phyloP scores from a whole-genome alignment of 2,113 vertebrate genomes.

The Cyanoliseus patagonus region DNA sequence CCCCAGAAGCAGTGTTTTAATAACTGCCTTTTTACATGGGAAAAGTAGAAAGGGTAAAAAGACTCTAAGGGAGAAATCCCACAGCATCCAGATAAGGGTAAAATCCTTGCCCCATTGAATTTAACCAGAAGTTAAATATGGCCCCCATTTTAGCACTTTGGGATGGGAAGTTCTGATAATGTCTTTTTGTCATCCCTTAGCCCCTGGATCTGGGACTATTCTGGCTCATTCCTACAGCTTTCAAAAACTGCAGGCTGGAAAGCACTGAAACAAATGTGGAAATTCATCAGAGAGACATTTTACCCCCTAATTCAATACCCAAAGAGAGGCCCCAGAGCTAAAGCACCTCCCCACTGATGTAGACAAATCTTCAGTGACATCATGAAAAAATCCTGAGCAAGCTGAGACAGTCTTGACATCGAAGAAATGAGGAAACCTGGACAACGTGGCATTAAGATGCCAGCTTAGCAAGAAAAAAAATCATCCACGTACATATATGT shows the following conservation, averaged over 20 bases:
- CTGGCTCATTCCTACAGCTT: neutral
- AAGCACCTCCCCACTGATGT: neutral
- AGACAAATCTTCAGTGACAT: neutral
- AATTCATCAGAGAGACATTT: neutral
- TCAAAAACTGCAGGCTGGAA: neutral
- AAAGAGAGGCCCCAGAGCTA: neutral
- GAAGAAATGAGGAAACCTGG: neutral
- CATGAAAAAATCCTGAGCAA: neutral
- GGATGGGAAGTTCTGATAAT: neutral
- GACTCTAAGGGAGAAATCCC: neutral
- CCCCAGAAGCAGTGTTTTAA: neutral
- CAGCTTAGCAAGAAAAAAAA: neutral
- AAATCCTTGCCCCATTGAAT: neutral
- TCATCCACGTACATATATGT: neutral
- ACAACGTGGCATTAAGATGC: neutral
- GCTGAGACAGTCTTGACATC: neutral
- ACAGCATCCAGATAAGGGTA: neutral
- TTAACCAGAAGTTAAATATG: neutral
- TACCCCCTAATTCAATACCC: neutral
- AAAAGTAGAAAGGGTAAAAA: neutral
- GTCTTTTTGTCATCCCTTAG: neutral
- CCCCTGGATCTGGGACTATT: accelerated
- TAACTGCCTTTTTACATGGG: neutral
- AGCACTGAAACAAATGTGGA: neutral
- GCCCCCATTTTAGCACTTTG: neutral